These are phyloP conservation scores for Pollenia amentaria DNA, from an alignment of 2,888 invertebrate genomes.

Conservation along the genomic window DNA sequence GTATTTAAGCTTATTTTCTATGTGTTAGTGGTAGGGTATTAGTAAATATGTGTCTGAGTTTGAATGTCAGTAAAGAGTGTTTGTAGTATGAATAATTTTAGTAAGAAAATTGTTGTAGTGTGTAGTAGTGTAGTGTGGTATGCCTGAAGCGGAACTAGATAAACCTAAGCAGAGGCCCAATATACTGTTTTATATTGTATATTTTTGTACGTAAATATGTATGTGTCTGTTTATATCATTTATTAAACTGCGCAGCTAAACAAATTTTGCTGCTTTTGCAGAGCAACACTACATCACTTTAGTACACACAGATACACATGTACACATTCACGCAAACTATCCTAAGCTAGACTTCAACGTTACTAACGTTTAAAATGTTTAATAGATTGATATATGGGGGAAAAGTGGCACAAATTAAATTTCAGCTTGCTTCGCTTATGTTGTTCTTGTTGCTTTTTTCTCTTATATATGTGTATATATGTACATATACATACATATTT, in stretches of 20 bases:
- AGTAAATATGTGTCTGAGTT: slow-evolving; percentile 4
- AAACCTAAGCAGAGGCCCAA: slow-evolving; percentile 64
- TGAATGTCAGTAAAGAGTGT: slow-evolving; percentile 1
- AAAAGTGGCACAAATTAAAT: slow-evolving; percentile 74
- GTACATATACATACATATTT: neutral
- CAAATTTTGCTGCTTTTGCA: slow-evolving; percentile 51
- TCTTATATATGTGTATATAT: neutral
- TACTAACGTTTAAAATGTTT: slow-evolving; percentile 69
- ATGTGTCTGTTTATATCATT: slow-evolving; percentile 6
- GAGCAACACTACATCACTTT: slow-evolving; percentile 27
- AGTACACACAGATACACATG: neutral
- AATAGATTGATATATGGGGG: slow-evolving; percentile 73
- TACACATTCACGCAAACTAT: slow-evolving; percentile 20
- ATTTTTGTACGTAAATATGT: neutral
- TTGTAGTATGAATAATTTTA: slow-evolving; percentile 37
- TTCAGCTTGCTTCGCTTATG: slow-evolving; percentile 67
- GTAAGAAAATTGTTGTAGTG: slow-evolving; percentile 38
- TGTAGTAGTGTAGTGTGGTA: slow-evolving; percentile 54
- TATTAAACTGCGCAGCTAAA: slow-evolving; percentile 59
- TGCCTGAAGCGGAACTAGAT: slow-evolving; percentile 74
- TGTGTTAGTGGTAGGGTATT: neutral
- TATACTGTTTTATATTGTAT: slow-evolving; percentile 27
- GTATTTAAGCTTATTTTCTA: slow-evolving; percentile 53
- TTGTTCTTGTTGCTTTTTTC: slow-evolving; percentile 50
- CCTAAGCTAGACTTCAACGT: slow-evolving; percentile 69